Evolutionary conservation across 2,113 vertebrate species (phyloP), one percentile per base, ranked within the genome.

Genomic region (Bothrops jararaca): DNA sequence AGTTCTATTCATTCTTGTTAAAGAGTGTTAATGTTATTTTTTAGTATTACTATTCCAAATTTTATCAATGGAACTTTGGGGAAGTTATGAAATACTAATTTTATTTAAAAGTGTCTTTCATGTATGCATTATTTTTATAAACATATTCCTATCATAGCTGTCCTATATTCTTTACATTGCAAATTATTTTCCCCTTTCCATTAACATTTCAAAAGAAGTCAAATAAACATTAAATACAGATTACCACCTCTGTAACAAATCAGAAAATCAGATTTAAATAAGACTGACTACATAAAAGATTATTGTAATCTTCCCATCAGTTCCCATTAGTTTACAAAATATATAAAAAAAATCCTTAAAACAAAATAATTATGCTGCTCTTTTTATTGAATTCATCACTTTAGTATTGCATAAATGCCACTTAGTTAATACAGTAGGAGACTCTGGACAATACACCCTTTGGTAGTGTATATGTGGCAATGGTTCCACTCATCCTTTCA

Each of bases 221-320:
- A 96, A 95, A 95, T 90, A 96, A 24, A 95, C 0, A 91, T 96
- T 97, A 97, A 95, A 92, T 91, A 88, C 89, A 48, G 93, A 95
- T 96, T 95, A 95, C 95, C 58, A 96, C 93, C 95, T 90, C 91
- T 96, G 97, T 90, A 53, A 85, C 93, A 92, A 96, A 96, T 92
- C 95, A 97, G 87, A 95, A 91, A 97, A 98, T 92, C 90, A 96
- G 91, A 86, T 95, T 96, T 93, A 95, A 97, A 97, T 96, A 80
- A 94, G 89, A 88, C 92, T 92, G 58, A 92, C 64, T 95, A 96
- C 91, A 93, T 97, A 92, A 95, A 94, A 97, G 94, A 94, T 29
- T 58, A 89, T 94, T 96, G 57, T 95, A 97, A 96, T 97, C 91
- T 58, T 48, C 95, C 92, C 91, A 90, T 94, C 91, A 74, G 0